Conservation (phyloP, 1,140 invertebrate species). For the Zaprionus ghesquierei region DNA sequence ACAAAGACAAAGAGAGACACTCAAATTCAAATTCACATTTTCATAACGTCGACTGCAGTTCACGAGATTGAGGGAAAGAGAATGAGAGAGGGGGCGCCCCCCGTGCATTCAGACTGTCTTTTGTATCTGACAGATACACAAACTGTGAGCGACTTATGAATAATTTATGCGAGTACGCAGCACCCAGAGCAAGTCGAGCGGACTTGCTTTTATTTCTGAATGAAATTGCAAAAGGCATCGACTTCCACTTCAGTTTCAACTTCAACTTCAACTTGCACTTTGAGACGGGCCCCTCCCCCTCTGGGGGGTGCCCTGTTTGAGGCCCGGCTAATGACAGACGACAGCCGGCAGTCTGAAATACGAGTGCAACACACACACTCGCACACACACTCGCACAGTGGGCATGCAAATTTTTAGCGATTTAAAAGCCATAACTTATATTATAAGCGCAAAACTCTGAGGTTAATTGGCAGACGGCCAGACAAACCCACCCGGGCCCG, state of each 20-base stretch:
- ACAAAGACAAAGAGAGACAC: slow-evolving; percentile 20
- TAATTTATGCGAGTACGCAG: slow-evolving; percentile 50
- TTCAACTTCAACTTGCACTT: slow-evolving; percentile 56
- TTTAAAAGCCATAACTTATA: slow-evolving; percentile 79
- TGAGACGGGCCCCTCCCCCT: slow-evolving; percentile 28
- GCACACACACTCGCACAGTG: slow-evolving; percentile 36
- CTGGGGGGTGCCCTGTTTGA: too few species aligned
- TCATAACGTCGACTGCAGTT: slow-evolving; percentile 48
- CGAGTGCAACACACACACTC: slow-evolving; percentile 28
- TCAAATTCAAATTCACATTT: slow-evolving; percentile 59
- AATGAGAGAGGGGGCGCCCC: slow-evolving; percentile 14
- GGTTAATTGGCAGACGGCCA: slow-evolving; percentile 76
- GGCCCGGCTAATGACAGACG: slow-evolving; percentile 49
- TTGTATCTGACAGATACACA: slow-evolving; percentile 62
- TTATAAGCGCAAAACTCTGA: slow-evolving; percentile 76
- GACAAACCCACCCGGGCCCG: slow-evolving; percentile 65
- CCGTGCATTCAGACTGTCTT: slow-evolving; percentile 36
- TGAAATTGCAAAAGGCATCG: slow-evolving; percentile 37
- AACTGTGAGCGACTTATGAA: slow-evolving; percentile 51
- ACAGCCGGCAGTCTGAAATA: slow-evolving; percentile 59
- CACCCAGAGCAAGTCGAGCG: slow-evolving; percentile 15
- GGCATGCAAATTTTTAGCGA: slow-evolving; percentile 76
- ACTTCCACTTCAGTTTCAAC: slow-evolving; percentile 29
- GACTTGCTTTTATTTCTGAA: slow-evolving; percentile 43
- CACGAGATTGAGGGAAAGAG: slow-evolving; percentile 40